Base-by-base conservation (phyloP, 2,113 vertebrate species). In the Chascanopsetta lugubris region DNA sequence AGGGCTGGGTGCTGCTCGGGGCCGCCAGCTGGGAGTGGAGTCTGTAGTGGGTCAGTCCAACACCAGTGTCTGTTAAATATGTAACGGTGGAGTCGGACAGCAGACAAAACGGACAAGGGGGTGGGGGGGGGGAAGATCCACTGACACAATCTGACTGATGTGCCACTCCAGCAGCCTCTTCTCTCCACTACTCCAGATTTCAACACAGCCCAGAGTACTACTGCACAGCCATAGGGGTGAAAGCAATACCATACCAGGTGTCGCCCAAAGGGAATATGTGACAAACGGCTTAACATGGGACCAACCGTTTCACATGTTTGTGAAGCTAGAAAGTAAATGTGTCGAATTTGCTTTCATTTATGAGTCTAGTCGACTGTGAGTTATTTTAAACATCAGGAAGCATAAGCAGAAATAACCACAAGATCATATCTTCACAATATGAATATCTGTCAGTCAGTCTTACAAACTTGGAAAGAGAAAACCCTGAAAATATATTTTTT, bases 21-120 rank as follows among this genome's bases (percentile, higher is more conserved):
- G 50, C 20, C 56, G 27, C 65, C 20, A 38, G 21, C 45, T 38
- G 59, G 32, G 50, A 36, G 22, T 25, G 8, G 60, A 55, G 21
- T 9, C 59, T 26, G 38, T 42, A 69, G 30, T 25, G 47, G 48
- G 48, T 60, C 54, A 29, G 15, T 48, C 49, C 36, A 20, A 36
- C 26, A 47, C 10, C 38, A 60, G 11, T 26, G 48, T 56, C 62
- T 69, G 30, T 69, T 61, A 34, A 69, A 61, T 59, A 55, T 68
- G 27, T 24, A 65, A 58, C 63, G 61, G 60, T 43, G 38, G n/a
- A 32, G 40, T 21, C 4, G 60, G 61, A n/a, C 47, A 53, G 13
- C 48, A 26, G 47, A 34, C 17, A 61, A 66, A 70, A 73, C 29
- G 22, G 38, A 53, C 32, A 10, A 6, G 36, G 50, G 12, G 45